Evolutionary conservation across 2,888 invertebrate genomes (phyloP).

Genomic region (Latrodectus elegans): DNA sequence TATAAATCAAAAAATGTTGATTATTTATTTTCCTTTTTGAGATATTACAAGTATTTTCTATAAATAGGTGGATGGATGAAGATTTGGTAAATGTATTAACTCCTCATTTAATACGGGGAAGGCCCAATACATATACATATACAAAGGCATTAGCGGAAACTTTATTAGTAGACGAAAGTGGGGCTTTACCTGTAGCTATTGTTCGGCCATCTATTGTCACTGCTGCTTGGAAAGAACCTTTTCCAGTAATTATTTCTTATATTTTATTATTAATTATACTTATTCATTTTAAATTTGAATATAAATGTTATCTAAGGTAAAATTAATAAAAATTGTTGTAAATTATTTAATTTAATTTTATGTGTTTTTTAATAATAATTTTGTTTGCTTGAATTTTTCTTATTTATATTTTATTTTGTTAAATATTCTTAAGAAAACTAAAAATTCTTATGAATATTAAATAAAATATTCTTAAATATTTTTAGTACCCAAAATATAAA

Average conservation of each 20-base stretch:
- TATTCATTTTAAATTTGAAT: neutral
- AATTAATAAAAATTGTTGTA: neutral
- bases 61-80: constrained; percentile 71
- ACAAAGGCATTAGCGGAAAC: constrained; percentile 95
- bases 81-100: constrained; percentile 73
- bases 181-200: constrained; percentile 83
- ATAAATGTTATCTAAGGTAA: neutral
- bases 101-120: constrained; percentile 79
- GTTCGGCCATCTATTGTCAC: constrained; percentile 78
- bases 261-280: constrained; percentile 4
- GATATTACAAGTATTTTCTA: no score
- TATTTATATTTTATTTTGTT: neutral
- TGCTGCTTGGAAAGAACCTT: constrained; percentile 78
- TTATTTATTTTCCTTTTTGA: no score
- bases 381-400: neutral
- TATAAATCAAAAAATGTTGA: no score
- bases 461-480: no score
- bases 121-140: constrained; percentile 94
- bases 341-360: neutral
- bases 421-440: no score
- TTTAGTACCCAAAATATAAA: no score
- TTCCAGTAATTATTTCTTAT: constrained; percentile 77
- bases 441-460: no score
- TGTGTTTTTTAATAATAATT: neutral
- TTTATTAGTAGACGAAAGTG: constrained; percentile 85